Evolutionary conservation across 2,113 vertebrate genomes (phyloP).

Genomic region (Cyanistes caeruleus): DNA sequence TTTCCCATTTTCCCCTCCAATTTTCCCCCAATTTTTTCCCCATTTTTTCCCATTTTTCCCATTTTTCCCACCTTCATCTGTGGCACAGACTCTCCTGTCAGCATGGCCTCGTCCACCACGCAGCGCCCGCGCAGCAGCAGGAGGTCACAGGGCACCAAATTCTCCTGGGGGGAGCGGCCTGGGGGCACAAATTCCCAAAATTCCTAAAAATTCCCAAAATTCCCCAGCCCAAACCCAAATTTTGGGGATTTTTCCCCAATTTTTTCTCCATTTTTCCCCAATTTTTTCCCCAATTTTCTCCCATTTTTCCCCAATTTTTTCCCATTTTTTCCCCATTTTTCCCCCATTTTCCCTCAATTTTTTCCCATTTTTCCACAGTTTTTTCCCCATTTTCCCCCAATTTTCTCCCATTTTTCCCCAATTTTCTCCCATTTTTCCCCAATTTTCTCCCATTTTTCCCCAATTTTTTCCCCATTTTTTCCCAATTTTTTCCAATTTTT

Average conservation of each 20-base stretch:
- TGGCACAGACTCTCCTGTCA: slow-evolving; percentile 94
- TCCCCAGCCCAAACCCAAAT: background rate
- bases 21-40: accelerated
- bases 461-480: too few relatives aligned
- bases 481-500: too few relatives aligned
- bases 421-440: too few relatives aligned
- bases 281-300: background rate
- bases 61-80: slow-evolving; percentile 71
- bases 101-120: slow-evolving; percentile 96
- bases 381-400: too few relatives aligned
- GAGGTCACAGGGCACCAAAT: slow-evolving; percentile 92
- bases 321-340: too few relatives aligned
- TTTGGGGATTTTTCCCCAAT: too few relatives aligned
- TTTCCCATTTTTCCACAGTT: too few relatives aligned
- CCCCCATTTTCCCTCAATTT: too few relatives aligned
- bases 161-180: slow-evolving; percentile 89
- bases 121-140: slow-evolving; percentile 90
- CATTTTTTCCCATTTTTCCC: background rate
- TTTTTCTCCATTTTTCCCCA: too few relatives aligned
- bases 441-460: background rate
- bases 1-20: too few relatives aligned
- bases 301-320: too few relatives aligned
- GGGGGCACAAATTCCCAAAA: background rate
- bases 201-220: background rate
- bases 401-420: background rate